Evolutionary conservation across 2,888 invertebrate genomes (phyloP).

Genomic region (Lacanobia oleracea): DNA sequence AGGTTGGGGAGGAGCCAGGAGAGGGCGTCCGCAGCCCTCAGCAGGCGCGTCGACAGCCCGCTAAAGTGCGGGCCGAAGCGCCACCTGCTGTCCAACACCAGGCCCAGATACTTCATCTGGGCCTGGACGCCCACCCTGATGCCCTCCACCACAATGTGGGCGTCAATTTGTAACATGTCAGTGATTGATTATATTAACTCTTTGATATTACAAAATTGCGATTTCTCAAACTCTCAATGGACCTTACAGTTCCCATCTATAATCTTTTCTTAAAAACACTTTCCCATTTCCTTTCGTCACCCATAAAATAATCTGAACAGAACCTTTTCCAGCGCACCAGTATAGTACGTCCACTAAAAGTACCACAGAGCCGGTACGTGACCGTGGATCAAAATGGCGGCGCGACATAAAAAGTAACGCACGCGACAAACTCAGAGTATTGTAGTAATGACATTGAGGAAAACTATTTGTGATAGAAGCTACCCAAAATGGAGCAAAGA

Average conservation of each 20-base stretch:
- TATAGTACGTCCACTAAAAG: constrained; percentile 49
- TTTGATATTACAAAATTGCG: no score
- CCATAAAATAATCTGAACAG: constrained; percentile 48
- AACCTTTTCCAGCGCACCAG: constrained; percentile 43
- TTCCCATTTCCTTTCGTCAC: constrained; percentile 1
- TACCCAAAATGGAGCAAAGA: not conserved
- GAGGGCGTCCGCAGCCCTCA: no score
- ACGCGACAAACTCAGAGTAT: constrained; percentile 34
- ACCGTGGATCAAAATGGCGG: constrained; percentile 42
- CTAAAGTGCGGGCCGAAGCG: no score
- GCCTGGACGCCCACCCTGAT: no score
- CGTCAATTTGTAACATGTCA: no score
- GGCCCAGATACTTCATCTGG: no score
- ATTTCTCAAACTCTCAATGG: not conserved
- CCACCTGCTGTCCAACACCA: no score
- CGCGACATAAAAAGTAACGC: constrained; percentile 52
- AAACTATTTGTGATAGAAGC: constrained; percentile 26
- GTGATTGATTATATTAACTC: no score
- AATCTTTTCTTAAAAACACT: not conserved
- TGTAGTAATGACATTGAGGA: constrained; percentile 39
- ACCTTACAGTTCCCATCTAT: not conserved
- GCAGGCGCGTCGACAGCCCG: no score
- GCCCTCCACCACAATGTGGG: no score
- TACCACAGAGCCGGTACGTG: constrained; percentile 51
- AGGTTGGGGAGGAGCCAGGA: no score